Percentiles rank a stretch among this genome's conserved stretches.
These are phyloP conservation scores for Chrysomallon squamiferum DNA, from an alignment of 1,140 invertebrate genomes.

Conservation along the genomic window DNA sequence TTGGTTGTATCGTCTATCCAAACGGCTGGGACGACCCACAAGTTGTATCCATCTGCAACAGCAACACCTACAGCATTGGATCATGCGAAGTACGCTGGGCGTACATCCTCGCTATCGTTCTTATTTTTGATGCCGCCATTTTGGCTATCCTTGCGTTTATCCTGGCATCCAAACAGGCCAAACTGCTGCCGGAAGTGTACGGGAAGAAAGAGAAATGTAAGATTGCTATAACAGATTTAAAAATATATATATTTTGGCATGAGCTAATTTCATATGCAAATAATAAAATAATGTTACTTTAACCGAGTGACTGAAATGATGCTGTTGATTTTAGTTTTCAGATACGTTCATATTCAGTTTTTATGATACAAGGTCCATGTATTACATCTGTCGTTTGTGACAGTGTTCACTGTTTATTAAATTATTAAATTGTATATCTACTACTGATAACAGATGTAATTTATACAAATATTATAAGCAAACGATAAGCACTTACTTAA, in stretches of 20 bases:
- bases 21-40: constrained; percentile 87
- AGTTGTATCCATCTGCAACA: constrained; percentile 84
- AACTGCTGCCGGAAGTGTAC: constrained; percentile 43
- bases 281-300: too few relatives aligned
- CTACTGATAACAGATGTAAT: too few relatives aligned
- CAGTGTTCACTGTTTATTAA: too few relatives aligned
- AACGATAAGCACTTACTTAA: too few relatives aligned
- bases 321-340: not conserved
- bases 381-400: too few relatives aligned
- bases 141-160: constrained; percentile 92
- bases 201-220: constrained; percentile 41
- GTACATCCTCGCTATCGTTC: constrained; percentile 90
- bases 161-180: constrained; percentile 74
- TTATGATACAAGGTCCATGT: too few relatives aligned
- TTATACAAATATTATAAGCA: too few relatives aligned
- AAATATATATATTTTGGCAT: not conserved
- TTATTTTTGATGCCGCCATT: constrained; percentile 87
- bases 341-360: not conserved
- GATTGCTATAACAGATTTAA: not conserved
- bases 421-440: too few relatives aligned
- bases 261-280: not conserved
- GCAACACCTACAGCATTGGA: constrained; percentile 78
- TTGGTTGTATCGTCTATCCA: constrained; percentile 79
- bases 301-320: not conserved
- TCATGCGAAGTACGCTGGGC: constrained; percentile 93